These are phyloP conservation scores for Menura novaehollandiae DNA, from an alignment of 2,113 vertebrate species.

Conservation along the genomic window DNA sequence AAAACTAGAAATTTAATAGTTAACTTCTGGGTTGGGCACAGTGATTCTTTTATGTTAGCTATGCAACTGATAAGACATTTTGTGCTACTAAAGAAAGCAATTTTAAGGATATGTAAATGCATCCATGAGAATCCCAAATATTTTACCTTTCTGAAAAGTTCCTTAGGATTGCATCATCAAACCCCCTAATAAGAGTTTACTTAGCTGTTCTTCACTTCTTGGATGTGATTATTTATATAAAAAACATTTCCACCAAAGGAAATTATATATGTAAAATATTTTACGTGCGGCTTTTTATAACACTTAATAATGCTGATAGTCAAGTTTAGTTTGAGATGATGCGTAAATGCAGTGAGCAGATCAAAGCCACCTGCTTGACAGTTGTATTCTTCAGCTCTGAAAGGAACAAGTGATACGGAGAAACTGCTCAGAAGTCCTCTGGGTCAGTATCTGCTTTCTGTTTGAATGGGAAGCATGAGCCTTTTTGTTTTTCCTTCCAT, in stretches of 20 bases:
- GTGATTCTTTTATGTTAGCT: not conserved
- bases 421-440: not conserved
- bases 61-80: not conserved
- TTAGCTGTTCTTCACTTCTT: not conserved
- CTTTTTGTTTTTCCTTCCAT: not conserved
- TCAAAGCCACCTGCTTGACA: not conserved
- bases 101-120: not conserved
- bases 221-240: rapidly evolving
- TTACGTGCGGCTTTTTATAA: not conserved
- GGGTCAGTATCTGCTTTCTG: not conserved
- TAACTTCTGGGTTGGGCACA: not conserved
- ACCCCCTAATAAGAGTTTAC: not conserved
- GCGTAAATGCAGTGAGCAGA: not conserved
- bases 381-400: not conserved
- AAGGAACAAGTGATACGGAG: not conserved
- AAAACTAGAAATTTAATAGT: not conserved
- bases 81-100: not conserved
- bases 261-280: not conserved
- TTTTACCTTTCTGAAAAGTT: not conserved
- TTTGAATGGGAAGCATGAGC: not conserved
- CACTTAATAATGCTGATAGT: not conserved
- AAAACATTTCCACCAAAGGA: not conserved
- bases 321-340: not conserved
- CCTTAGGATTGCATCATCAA: not conserved
- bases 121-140: not conserved